Percentiles rank a stretch among this genome's conserved stretches.
Evolutionary conservation across 2,797 vertebrate genomes (phyloP).

Genomic region (Mionectes olivaceus): DNA sequence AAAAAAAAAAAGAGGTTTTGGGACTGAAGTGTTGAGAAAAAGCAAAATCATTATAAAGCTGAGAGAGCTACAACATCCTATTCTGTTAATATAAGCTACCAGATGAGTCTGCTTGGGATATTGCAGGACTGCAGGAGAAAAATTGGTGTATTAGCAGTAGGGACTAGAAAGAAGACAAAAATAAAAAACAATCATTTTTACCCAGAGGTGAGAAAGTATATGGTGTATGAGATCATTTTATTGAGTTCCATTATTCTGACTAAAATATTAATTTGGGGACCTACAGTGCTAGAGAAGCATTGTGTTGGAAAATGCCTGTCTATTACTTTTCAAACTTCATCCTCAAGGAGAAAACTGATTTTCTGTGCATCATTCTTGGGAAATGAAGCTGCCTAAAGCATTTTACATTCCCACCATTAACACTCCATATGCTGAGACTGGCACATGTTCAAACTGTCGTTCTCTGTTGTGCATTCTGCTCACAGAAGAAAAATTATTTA

Average conservation of each 20-base stretch:
- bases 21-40: not conserved
- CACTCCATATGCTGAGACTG: constrained; percentile 6
- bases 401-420: constrained; percentile 27
- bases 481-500: not conserved
- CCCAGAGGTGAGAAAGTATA: constrained; percentile 43
- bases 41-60: constrained; percentile 5
- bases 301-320: constrained; percentile 30
- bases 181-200: constrained; percentile 60
- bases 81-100: constrained; percentile 28
- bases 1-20: not conserved
- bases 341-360: constrained; percentile 53
- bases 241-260: constrained; percentile 49
- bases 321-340: constrained; percentile 34
- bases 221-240: constrained; percentile 44
- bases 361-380: constrained; percentile 43
- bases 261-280: constrained; percentile 57
- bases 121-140: constrained; percentile 33
- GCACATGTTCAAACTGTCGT: constrained; percentile 13
- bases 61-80: not conserved
- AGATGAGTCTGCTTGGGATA: constrained; percentile 17
- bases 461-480: constrained; percentile 11
- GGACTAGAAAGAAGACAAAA: constrained; percentile 36
- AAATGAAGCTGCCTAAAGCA: constrained; percentile 35
- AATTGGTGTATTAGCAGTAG: constrained; percentile 20
- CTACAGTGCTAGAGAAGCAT: not conserved